Conservation (phyloP, 2,113 vertebrate species). For the Muscicapa adusta region DNA sequence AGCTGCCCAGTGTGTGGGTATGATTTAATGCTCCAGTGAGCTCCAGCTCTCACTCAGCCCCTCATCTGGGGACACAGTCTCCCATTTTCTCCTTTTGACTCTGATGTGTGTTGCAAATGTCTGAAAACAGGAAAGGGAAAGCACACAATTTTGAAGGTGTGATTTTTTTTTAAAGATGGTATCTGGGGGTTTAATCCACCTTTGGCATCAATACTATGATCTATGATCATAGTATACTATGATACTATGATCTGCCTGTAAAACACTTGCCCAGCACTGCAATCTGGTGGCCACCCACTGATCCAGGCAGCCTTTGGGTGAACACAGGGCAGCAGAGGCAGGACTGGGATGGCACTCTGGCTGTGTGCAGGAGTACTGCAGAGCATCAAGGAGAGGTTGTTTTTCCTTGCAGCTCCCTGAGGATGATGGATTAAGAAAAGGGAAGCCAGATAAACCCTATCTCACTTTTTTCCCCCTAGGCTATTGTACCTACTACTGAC, state of each 20-base stretch:
- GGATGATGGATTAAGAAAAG: background rate
- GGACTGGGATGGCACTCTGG: background rate
- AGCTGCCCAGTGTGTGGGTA: background rate
- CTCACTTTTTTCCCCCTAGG: background rate
- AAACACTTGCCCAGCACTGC: background rate
- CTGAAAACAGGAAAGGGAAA: background rate
- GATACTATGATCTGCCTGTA: background rate
- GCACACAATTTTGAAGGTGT: background rate
- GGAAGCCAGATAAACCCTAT: background rate
- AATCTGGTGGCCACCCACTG: background rate
- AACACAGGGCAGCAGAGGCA: background rate
- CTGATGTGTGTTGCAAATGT: background rate
- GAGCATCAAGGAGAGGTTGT: background rate
- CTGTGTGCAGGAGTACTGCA: background rate
- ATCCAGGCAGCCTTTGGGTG: background rate
- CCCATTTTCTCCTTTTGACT: background rate
- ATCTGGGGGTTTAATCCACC: background rate
- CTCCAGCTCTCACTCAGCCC: slow-evolving; percentile 3
- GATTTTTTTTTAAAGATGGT: background rate
- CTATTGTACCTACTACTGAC: background rate
- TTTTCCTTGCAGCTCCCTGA: background rate
- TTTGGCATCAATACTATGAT: background rate
- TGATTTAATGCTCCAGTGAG: slow-evolving; percentile 29
- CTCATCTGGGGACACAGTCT: background rate
- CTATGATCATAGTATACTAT: too few species aligned